Evolutionary conservation across 2,888 invertebrate genomes (phyloP), one percentile per base, ranked within the genome.

Genomic region (Bembecia ichneumoniformis): DNA sequence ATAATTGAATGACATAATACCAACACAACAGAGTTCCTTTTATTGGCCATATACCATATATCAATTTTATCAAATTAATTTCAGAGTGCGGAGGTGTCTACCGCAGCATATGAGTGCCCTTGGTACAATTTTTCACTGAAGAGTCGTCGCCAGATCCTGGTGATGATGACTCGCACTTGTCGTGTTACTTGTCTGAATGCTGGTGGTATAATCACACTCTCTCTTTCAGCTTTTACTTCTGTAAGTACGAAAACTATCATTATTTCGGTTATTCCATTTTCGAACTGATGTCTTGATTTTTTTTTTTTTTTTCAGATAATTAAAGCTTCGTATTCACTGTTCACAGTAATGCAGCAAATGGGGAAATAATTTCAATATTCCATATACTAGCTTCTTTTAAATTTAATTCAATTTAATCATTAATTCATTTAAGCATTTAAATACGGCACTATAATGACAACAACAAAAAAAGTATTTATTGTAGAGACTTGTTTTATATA

Each of bases 251-350:
- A 40, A 16, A 13, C 20, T 20, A 20, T 28, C 7, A 28, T 28
- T 28, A 28, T 28, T 28, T 5, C 7, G 28, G 9, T 28, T 7
- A 28, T 28, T 28, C 5, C 7, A 28, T 28, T 28, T 9, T 28
- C 28, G 7, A 28, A 28, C 1, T 28, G 2, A 28, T 28, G 2
- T 28, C 9, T 2, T 2, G 28, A 28, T 3, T 17, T 13, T 3
- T 36, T 36, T 5, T 28, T 17, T 28, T 14, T 46, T 13, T 88
- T 87, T 56, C 81, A 89, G 89, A 88, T 90, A 45, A 76, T 89
- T 50, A 88, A 88, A 63, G 80, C 87, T 0, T 89, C 89, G 0
- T 89, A 89, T 61, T 89, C 89, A 0, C 73, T 89, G 51, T 89
- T 89, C 57, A 89, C 89, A 0, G 66, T 90, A 4, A 64, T 87